These are phyloP conservation scores for Solen grandis DNA, from an alignment of 1,140 invertebrate species.

Conservation along the genomic window DNA sequence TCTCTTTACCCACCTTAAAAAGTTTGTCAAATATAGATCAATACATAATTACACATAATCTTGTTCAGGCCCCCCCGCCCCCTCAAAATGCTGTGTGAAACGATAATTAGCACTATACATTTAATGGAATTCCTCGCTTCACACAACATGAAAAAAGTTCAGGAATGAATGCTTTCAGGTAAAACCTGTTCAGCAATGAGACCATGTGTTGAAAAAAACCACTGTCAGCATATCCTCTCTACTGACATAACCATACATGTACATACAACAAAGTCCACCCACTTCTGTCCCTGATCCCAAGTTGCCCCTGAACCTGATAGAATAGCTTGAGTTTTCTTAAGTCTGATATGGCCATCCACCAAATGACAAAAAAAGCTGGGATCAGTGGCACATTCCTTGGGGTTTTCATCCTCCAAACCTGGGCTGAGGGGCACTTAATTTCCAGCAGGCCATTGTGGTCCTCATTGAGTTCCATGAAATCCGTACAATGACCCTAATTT, in stretches of 20 bases:
- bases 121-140: background rate
- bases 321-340: slow-evolving; percentile 78
- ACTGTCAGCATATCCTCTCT: background rate
- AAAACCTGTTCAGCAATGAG: background rate
- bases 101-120: too few species aligned
- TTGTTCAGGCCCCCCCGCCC: too few species aligned
- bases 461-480: too few species aligned
- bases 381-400: slow-evolving; percentile 36
- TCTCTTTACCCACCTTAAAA: too few species aligned
- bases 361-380: slow-evolving; percentile 32
- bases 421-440: slow-evolving; percentile 49
- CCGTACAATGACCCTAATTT: too few species aligned
- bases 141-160: background rate
- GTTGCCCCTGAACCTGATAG: slow-evolving; percentile 79
- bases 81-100: too few species aligned
- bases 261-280: slow-evolving; percentile 78
- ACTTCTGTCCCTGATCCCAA: slow-evolving; percentile 73
- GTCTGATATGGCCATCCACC: slow-evolving; percentile 9
- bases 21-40: too few species aligned
- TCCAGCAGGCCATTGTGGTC: slow-evolving; percentile 29
- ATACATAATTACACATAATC: too few species aligned
- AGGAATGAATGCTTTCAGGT: background rate
- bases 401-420: slow-evolving; percentile 2
- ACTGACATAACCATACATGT: slow-evolving; percentile 24
- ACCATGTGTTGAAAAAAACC: background rate